A percentile compares a stretch with the other conserved stretches of the same genome.
These are phyloP conservation scores for Olivierus martensii DNA, from an alignment of 1,140 invertebrate species.

Conservation along the genomic window DNA sequence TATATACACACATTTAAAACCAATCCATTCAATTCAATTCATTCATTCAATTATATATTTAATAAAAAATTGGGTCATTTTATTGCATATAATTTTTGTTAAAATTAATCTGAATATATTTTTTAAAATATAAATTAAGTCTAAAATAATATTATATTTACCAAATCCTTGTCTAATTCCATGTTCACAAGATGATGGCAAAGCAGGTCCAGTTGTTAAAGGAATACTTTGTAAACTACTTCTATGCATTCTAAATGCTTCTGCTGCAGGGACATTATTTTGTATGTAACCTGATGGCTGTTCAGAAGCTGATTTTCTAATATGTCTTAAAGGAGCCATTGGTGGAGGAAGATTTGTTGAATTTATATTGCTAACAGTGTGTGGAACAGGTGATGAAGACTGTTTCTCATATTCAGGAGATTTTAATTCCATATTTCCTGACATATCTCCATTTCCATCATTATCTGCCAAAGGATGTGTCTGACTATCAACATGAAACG, in stretches of 20 bases:
- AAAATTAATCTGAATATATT: too few species aligned
- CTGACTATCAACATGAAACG: slow-evolving; percentile 14
- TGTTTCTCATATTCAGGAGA: neutral
- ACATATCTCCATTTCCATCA: neutral
- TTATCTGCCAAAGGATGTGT: slow-evolving; percentile 5
- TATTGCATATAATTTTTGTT: neutral
- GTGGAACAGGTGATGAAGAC: slow-evolving; percentile 4
- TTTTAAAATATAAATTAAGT: too few species aligned
- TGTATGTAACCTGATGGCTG: neutral
- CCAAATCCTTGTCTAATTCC: slow-evolving; percentile 13
- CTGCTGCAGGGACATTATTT: slow-evolving; percentile 8
- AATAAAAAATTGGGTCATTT: too few species aligned
- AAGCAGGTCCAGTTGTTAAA: neutral
- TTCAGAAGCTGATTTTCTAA: slow-evolving; percentile 2
- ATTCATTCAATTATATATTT: too few species aligned
- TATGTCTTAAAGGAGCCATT: neutral
- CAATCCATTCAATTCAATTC: too few species aligned
- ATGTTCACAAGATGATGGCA: slow-evolving; percentile 2
- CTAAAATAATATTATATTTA: slow-evolving; percentile 3
- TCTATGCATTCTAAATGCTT: neutral
- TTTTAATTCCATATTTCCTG: neutral
- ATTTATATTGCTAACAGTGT: neutral
- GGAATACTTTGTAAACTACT: slow-evolving; percentile 8
- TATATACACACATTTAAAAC: too few species aligned
- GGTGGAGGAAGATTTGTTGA: slow-evolving; percentile 9